Percentiles rank a stretch among this genome's conserved stretches.
phyloP scores from a whole-genome alignment of 2,888 invertebrate species.

The Catocala nupta region DNA sequence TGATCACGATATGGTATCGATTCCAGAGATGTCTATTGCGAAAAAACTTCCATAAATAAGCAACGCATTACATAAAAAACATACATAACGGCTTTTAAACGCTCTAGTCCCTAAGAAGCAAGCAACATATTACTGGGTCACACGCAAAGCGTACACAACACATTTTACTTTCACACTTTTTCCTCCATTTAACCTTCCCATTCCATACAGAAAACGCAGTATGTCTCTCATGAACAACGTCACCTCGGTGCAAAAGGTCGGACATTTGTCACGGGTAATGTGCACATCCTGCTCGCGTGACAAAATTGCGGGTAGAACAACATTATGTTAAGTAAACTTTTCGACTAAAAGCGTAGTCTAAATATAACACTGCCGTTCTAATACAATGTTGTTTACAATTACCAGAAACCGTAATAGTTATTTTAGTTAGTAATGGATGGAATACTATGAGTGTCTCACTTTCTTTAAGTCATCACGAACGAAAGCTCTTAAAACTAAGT shows the following conservation, averaged over 20 bases:
- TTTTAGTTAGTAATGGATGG: not conserved
- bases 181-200: slow-evolving; percentile 3
- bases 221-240: slow-evolving; percentile 12
- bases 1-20: too few species aligned
- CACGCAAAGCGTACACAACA: not conserved
- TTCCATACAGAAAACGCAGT: slow-evolving; percentile 13
- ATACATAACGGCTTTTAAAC: too few species aligned
- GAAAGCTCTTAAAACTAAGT: slow-evolving; percentile 4
- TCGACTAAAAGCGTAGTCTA: slow-evolving; percentile 1
- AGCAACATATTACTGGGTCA: slow-evolving; percentile 8
- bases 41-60: too few species aligned
- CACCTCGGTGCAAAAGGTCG: slow-evolving; percentile 16
- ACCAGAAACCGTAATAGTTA: not conserved
- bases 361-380: not conserved
- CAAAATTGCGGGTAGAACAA: slow-evolving; percentile 17
- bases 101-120: too few species aligned
- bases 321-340: slow-evolving; percentile 5
- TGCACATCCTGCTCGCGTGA: slow-evolving; percentile 28
- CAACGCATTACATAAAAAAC: too few species aligned
- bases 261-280: slow-evolving; percentile 20
- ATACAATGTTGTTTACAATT: not conserved
- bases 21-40: too few species aligned
- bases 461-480: not conserved
- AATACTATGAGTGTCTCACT: too few species aligned
- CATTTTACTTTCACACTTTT: slow-evolving; percentile 6